These are phyloP conservation scores for Whitmania pigra DNA, from an alignment of 1,140 invertebrate species.

Conservation along the genomic window DNA sequence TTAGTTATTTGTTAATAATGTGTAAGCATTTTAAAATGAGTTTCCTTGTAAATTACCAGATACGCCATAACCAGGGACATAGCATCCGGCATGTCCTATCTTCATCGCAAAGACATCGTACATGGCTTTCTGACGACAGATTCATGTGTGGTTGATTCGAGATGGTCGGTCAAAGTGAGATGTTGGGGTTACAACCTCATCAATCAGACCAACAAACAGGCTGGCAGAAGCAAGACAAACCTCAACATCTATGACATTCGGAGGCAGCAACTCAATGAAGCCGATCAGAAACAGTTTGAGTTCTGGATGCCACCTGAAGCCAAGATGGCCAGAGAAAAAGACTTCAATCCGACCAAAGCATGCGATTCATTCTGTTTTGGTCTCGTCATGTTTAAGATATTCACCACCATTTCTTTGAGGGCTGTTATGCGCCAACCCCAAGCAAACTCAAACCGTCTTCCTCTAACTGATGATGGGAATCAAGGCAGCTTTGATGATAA, in stretches of 20 bases:
- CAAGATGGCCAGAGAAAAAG: not conserved
- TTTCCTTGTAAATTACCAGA: slow-evolving; percentile 19
- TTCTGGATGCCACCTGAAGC: slow-evolving; percentile 15
- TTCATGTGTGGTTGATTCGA: slow-evolving; percentile 31
- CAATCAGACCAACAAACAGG: not conserved
- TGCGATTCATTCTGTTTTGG: slow-evolving; percentile 15
- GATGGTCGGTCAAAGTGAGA: slow-evolving; percentile 33
- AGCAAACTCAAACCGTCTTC: not conserved
- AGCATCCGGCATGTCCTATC: slow-evolving; percentile 29
- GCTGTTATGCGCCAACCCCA: no score
- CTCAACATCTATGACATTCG: not conserved
- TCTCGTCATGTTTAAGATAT: slow-evolving; percentile 13
- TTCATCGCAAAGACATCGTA: slow-evolving; percentile 30
- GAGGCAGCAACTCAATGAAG: not conserved
- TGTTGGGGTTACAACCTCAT: slow-evolving; percentile 30
- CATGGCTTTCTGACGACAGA: slow-evolving; percentile 32
- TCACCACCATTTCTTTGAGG: not conserved
- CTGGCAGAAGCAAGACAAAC: not conserved
- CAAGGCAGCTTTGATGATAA: not conserved
- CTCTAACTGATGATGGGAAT: not conserved
- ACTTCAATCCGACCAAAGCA: not conserved
- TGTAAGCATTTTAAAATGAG: not conserved
- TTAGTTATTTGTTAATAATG: not conserved
- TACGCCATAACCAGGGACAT: slow-evolving; percentile 30
- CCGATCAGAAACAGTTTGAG: not conserved